phyloP scores from a whole-genome alignment of 2,113 vertebrate genomes.

The Brienomyrus longianalis region DNA sequence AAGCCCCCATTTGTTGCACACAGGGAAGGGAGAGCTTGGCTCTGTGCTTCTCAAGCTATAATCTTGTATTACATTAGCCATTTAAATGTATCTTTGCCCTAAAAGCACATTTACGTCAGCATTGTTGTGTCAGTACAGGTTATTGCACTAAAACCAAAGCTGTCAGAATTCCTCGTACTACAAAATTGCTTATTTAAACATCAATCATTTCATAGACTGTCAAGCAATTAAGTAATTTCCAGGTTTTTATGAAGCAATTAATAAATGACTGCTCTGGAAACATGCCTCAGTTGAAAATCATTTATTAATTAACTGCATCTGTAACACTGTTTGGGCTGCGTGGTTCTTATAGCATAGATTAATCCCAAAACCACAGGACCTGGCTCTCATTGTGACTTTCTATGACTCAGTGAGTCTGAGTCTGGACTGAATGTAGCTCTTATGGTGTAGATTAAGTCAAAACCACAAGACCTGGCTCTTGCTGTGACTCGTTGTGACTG shows the following conservation, averaged over 20 bases:
- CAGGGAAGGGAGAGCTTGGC: constrained; percentile 24
- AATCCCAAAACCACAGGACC: not conserved
- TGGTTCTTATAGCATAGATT: not conserved
- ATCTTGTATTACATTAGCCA: constrained; percentile 44
- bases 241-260: not conserved
- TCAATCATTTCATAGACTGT: constrained; percentile 26
- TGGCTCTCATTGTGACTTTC: not conserved
- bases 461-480: no score
- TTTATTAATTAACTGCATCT: not conserved
- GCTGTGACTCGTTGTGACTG: no score
- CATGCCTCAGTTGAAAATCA: not conserved
- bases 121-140: constrained; percentile 20
- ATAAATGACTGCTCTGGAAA: not conserved
- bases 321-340: not conserved
- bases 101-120: constrained; percentile 25
- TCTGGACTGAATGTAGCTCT: not conserved
- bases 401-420: not conserved
- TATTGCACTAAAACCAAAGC: constrained; percentile 30
- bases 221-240: not conserved
- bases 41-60: constrained; percentile 30
- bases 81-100: constrained; percentile 38
- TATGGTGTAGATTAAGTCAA: not conserved
- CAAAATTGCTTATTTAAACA: constrained; percentile 41
- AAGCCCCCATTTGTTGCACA: constrained; percentile 23
- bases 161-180: constrained; percentile 27